A percentile compares a stretch with the other conserved stretches of the same genome.
These are phyloP conservation scores for Herpailurus yagouaroundi DNA, from an alignment of 2,113 vertebrate genomes.

Conservation along the genomic window DNA sequence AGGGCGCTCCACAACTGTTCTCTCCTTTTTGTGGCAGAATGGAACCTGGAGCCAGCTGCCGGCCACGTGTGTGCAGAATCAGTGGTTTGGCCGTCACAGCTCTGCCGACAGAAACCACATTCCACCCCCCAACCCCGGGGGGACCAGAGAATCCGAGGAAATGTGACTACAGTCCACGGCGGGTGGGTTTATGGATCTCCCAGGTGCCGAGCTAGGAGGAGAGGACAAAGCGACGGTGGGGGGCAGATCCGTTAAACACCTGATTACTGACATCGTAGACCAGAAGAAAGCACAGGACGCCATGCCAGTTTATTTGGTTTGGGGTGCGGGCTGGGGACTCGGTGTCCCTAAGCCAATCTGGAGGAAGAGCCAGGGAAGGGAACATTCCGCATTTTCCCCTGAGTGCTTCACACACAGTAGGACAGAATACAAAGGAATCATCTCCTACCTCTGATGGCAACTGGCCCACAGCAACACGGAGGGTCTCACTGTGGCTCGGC, in stretches of 20 bases:
- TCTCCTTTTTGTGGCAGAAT: background rate
- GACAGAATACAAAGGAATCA: background rate
- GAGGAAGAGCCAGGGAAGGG: background rate
- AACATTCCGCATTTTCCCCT: fast-evolving
- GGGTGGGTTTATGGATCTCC: background rate
- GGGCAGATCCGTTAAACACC: too few species aligned
- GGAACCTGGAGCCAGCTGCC: background rate
- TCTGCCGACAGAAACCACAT: background rate
- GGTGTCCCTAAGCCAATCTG: background rate
- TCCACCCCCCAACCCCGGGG: background rate
- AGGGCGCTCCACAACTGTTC: too few species aligned
- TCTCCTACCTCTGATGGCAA: fast-evolving
- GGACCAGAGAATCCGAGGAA: background rate
- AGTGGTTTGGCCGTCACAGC: background rate
- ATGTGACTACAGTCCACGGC: too few species aligned
- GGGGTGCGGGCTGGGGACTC: background rate
- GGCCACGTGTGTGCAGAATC: background rate
- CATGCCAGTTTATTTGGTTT: background rate
- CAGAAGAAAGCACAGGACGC: background rate
- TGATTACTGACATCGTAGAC: background rate
- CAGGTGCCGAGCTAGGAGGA: background rate
- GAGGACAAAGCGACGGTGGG: fast-evolving
- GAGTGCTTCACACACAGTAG: too few species aligned
- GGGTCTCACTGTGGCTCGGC: background rate
- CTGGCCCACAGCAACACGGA: background rate